Evolutionary conservation across 2,888 invertebrate species (phyloP), one percentile per base, ranked within the genome.

Genomic region (Amphipoea lucens): DNA sequence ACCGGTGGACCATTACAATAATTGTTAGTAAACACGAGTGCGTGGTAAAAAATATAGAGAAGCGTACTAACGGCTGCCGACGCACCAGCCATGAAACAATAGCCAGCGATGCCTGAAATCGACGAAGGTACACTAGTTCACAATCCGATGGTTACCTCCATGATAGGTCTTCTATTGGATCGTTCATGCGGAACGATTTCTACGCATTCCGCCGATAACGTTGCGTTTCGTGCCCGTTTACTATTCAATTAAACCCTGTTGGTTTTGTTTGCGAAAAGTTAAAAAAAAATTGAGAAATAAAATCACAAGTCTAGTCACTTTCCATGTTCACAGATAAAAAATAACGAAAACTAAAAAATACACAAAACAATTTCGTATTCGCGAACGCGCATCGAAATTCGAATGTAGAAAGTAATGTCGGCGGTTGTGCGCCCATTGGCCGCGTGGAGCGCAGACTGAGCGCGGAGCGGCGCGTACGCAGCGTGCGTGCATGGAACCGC

Each of bases 101-200:
- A 92, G 89, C 90, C 94, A 94, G 90, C 90, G 93, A 92, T 92
- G 95, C 94, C 94, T 96, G 94, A 94, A 95, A 94, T 93, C 90
- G 93, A 89, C 88, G 90, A 90, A 92, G 93, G 92, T 94, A 94
- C 92, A 87, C 85, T 82, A 82, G 84, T 87, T 93, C 93, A 91
- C 92, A 90, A 90, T 91, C 89, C 90, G 88, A 90, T 90, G 90
- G 91, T 92, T 92, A 93, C 92, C 93, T 94, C 93, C 94, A 94
- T 91, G 92, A 87, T 90, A 89, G 77, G 91, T 94, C 93, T 93
- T 93, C 92, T 85, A 90, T 89, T 85, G 87, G 89, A 90, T 89
- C 92, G 90, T 88, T 95, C 93, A 91, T 91, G 95, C 94, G 94
- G 88, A 92, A 92, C 94, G 92, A 95, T 95, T 94, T 95, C 94